These are phyloP conservation scores for Neosilurus hyrtlii DNA, from an alignment of 2,797 vertebrate species.

Conservation along the genomic window DNA sequence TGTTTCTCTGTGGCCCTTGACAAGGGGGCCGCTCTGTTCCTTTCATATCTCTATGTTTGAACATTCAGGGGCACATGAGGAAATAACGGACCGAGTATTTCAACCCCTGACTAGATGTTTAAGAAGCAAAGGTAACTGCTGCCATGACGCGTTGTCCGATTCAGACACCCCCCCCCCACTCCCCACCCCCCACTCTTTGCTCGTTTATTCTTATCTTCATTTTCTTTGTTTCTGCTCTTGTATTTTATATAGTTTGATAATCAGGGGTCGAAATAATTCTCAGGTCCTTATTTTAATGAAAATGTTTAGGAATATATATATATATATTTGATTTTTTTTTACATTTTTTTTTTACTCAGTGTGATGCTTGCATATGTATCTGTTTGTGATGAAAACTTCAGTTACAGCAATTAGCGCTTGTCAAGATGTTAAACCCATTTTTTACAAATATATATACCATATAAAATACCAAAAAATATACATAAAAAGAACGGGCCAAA, in stretches of 20 bases:
- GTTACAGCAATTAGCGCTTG: background rate
- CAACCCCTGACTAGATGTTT: conserved; percentile 82
- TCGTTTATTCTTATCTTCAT: conserved; percentile 45
- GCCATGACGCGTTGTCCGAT: conserved; percentile 75
- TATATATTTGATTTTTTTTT: too few relatives aligned
- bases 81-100: conserved; percentile 82
- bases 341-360: background rate
- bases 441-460: conserved; percentile 68
- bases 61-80: conserved; percentile 83
- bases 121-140: conserved; percentile 83
- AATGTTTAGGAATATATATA: background rate
- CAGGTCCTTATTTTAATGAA: conserved; percentile 59
- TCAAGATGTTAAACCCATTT: conserved; percentile 65
- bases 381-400: background rate
- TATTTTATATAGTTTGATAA: conserved; percentile 62
- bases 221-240: conserved; percentile 35
- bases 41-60: conserved; percentile 82
- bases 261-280: conserved; percentile 75
- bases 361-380: background rate
- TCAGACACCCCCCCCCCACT: conserved; percentile 66
- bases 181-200: conserved; percentile 50
- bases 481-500: background rate
- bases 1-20: conserved; percentile 69
- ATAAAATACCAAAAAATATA: conserved; percentile 51
- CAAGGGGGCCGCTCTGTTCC: conserved; percentile 73